A percentile compares a stretch with the other conserved stretches of the same genome.
These are phyloP conservation scores for Acrocephalus arundinaceus DNA, from an alignment of 2,113 vertebrate genomes.

Conservation along the genomic window DNA sequence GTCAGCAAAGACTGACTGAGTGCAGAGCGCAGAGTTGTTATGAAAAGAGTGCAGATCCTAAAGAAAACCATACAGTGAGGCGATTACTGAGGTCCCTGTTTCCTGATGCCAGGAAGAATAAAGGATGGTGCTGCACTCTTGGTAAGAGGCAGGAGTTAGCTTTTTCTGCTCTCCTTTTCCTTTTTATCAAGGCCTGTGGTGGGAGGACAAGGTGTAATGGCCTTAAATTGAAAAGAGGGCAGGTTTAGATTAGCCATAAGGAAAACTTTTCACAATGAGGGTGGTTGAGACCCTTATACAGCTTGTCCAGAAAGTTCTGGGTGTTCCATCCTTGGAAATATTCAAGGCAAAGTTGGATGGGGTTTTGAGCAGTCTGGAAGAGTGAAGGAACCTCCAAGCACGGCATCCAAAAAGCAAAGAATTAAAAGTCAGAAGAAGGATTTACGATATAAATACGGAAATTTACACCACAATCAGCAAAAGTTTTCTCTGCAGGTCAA, in stretches of 20 bases:
- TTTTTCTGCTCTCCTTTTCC: background rate
- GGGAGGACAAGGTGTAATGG: background rate
- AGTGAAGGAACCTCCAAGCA: background rate
- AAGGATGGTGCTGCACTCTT: background rate
- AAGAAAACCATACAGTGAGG: background rate
- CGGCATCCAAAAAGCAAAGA: background rate
- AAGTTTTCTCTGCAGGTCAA: background rate
- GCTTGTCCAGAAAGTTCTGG: background rate
- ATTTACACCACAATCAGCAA: background rate
- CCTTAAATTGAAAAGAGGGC: background rate
- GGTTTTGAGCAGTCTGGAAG: background rate
- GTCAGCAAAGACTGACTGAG: background rate
- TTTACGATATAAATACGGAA: background rate
- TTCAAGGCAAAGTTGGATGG: background rate
- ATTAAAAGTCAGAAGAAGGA: background rate
- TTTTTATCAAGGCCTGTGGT: background rate
- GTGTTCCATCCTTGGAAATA: background rate
- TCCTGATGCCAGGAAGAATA: background rate
- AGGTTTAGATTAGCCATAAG: background rate
- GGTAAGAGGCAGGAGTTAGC: background rate
- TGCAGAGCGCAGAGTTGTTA: background rate
- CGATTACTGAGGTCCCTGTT: background rate
- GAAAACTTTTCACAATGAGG: background rate
- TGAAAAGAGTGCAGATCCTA: background rate
- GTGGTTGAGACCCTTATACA: background rate